A percentile compares a stretch with the other conserved stretches of the same genome.
phyloP scores from a whole-genome alignment of 2,888 invertebrate genomes.

The Idaea dimidiata region DNA sequence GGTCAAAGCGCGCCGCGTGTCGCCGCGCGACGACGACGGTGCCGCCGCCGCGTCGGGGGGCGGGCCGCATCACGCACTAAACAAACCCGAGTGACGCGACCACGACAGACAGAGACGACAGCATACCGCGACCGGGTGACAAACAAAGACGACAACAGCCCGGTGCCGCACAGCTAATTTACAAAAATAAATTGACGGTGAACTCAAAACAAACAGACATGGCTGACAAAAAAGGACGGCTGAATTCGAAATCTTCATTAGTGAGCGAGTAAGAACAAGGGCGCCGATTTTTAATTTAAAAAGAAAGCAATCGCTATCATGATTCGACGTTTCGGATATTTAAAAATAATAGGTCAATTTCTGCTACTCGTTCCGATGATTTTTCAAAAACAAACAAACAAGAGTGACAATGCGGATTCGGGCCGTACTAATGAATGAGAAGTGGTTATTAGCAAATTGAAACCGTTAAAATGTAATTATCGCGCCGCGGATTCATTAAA shows the following conservation, averaged over 20 bases:
- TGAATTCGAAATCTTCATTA: slow-evolving; percentile 72
- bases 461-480: slow-evolving; percentile 65
- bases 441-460: slow-evolving; percentile 65
- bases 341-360: slow-evolving; percentile 61
- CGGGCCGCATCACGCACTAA: slow-evolving; percentile 78
- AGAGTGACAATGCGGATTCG: slow-evolving; percentile 63
- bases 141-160: slow-evolving; percentile 48
- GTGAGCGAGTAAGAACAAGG: slow-evolving; percentile 61
- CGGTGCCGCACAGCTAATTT: slow-evolving; percentile 71
- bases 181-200: slow-evolving; percentile 77
- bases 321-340: slow-evolving; percentile 62
- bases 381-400: slow-evolving; percentile 65
- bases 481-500: slow-evolving; percentile 58
- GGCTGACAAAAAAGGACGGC: slow-evolving; percentile 77
- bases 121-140: slow-evolving; percentile 29
- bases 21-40: background rate
- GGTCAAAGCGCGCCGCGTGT: slow-evolving; percentile 65
- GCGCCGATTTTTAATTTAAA: slow-evolving; percentile 64
- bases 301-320: slow-evolving; percentile 64
- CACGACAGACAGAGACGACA: slow-evolving; percentile 46
- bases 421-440: slow-evolving; percentile 56
- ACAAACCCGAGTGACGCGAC: slow-evolving; percentile 67
- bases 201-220: slow-evolving; percentile 78
- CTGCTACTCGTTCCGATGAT: slow-evolving; percentile 62
- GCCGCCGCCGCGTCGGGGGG: slow-evolving; percentile 57